Percentiles rank a stretch among this genome's conserved stretches.
Evolutionary conservation across 1,140 invertebrate genomes (phyloP).

Genomic region (Ips nitidus): DNA sequence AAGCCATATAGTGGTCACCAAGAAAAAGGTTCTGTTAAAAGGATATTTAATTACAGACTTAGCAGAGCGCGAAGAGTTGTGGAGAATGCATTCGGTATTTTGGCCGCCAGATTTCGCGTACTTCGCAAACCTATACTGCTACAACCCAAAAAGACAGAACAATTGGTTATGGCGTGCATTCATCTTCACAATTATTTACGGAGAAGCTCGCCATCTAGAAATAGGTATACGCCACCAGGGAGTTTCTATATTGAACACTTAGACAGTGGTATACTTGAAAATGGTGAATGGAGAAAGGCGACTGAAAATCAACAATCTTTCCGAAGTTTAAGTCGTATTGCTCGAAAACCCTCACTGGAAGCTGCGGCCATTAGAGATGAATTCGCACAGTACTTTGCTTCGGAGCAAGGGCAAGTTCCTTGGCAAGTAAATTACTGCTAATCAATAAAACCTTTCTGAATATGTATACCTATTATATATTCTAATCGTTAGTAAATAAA

Average conservation of each 20-base stretch:
- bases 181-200: constrained; percentile 17
- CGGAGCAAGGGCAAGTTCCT: too few relatives aligned
- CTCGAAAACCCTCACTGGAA: too few relatives aligned
- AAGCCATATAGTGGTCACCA: constrained; percentile 24
- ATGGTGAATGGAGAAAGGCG: too few relatives aligned
- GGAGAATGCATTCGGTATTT: constrained; percentile 27
- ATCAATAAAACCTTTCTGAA: too few relatives aligned
- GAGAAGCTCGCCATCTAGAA: constrained; percentile 5
- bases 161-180: constrained; percentile 6
- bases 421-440: too few relatives aligned
- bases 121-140: constrained; percentile 12
- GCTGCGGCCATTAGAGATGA: too few relatives aligned
- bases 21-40: constrained; percentile 22
- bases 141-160: constrained; percentile 15
- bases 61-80: constrained; percentile 22
- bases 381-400: too few relatives aligned
- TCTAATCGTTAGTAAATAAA: too few relatives aligned
- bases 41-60: constrained; percentile 25
- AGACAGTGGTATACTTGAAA: too few relatives aligned
- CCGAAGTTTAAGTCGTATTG: too few relatives aligned
- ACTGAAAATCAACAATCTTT: too few relatives aligned
- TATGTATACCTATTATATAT: too few relatives aligned
- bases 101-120: constrained; percentile 14
- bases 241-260: constrained; percentile 20
- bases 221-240: constrained; percentile 13